These are phyloP conservation scores for Scleropages formosus DNA, from an alignment of 2,797 vertebrate species.

Conservation along the genomic window DNA sequence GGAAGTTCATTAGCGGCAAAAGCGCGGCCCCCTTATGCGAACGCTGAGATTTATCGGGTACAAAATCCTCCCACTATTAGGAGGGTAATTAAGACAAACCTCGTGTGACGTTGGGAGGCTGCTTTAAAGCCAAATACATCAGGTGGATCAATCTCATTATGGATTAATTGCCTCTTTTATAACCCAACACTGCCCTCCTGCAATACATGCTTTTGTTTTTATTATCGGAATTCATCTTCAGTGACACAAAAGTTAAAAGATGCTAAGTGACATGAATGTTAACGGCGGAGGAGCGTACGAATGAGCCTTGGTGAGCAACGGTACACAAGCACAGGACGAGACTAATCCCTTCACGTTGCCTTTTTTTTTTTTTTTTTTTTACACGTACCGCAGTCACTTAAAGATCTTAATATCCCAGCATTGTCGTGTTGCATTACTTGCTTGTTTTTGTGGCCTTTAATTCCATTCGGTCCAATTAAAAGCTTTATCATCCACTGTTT, in stretches of 20 bases:
- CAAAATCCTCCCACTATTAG: slow-evolving; percentile 24
- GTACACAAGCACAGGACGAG: neutral
- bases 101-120: slow-evolving; percentile 42
- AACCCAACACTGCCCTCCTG: slow-evolving; percentile 38
- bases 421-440: neutral
- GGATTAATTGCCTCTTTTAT: slow-evolving; percentile 51
- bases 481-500: too few species aligned
- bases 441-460: too few species aligned
- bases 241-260: neutral
- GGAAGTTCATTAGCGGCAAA: slow-evolving; percentile 13
- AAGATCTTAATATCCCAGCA: neutral
- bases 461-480: too few species aligned
- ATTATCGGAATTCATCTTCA: slow-evolving; percentile 27
- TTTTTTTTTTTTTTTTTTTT: too few species aligned
- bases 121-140: slow-evolving; percentile 51
- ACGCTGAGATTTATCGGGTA: slow-evolving; percentile 1
- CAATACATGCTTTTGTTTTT: slow-evolving; percentile 30
- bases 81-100: slow-evolving; percentile 38
- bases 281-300: neutral
- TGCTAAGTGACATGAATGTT: neutral
- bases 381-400: slow-evolving; percentile 4
- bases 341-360: neutral
- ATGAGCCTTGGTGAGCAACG: neutral
- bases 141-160: slow-evolving; percentile 50
- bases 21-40: slow-evolving; percentile 3